Conservation (phyloP, 2,113 vertebrate species). For the Carassius carassius region DNA sequence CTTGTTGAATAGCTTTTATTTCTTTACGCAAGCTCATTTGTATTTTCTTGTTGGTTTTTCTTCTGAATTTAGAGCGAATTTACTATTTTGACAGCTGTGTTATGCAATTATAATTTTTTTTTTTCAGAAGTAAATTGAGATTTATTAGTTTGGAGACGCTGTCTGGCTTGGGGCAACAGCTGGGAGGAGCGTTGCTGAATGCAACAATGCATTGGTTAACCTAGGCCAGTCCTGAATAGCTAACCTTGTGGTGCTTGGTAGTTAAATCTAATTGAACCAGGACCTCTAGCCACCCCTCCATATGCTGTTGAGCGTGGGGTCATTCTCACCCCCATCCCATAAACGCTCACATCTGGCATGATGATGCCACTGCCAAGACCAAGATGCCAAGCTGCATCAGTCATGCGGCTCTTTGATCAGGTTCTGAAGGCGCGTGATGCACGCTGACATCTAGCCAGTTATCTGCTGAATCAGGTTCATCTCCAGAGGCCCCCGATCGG, state of each 20-base stretch:
- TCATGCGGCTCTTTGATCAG: constrained; percentile 63
- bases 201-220: neutral
- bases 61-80: neutral
- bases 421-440: constrained; percentile 66
- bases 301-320: constrained; percentile 40
- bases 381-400: constrained; percentile 71
- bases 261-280: constrained; percentile 15
- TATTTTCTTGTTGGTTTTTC: neutral
- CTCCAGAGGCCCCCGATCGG: neutral
- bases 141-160: neutral
- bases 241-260: neutral
- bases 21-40: neutral
- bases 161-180: constrained; percentile 65
- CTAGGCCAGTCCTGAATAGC: constrained; percentile 3
- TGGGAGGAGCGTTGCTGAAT: constrained; percentile 49
- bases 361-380: constrained; percentile 60
- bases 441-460: constrained; percentile 62
- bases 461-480: constrained; percentile 67
- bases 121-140: neutral
- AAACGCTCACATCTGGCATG: constrained; percentile 46
- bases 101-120: neutral
- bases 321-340: neutral
- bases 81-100: neutral
- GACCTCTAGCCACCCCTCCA: neutral
- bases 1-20: no score